Evolutionary conservation across 2,888 invertebrate genomes (phyloP), one percentile per base, ranked within the genome.

Genomic region (Troides aeacus): DNA sequence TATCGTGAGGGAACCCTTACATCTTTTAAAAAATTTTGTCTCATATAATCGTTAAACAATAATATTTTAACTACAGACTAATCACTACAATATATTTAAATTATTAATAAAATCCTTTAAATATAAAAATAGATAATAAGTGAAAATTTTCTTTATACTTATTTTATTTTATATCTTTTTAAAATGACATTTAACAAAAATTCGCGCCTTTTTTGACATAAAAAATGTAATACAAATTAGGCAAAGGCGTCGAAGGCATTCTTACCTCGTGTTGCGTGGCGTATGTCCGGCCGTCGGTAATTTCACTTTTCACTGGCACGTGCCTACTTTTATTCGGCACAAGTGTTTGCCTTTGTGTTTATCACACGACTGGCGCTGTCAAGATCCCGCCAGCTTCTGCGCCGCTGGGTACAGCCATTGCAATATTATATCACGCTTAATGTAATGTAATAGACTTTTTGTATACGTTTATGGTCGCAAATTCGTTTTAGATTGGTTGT

Each of bases 221-320:
- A 1, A 50, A 2, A 50, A 50, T 4, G 21, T 17, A 57, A 57
- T 8, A 2, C 3, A 57, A 2, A 57, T 21, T 62, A 58, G 46
- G 57, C 53, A 69, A 69, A 69, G 63, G n/a, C 42, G 39, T 42
- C 66, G 64, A 42, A 18, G 39, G 36, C 58, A 30, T 17, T 53
- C 64, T 64, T 64, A 70, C 70, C 70, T 70, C 56, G 23, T 21
- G 56, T 62, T 62, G 50, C 21, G 66, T 12, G 10, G 23, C 30
- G 56, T 63, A 69, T 66, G 60, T 67, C 63, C 70, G 63, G 30
- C 24, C 57, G 8, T 42, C 21, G 63, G 17, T 30, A 56, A 66
- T 70, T 70, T 70, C 70, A 70, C 70, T 70, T 70, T 70, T 59
- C 39, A 39, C 39, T 39, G 39, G 64, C 56, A 63, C 36, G 46